A percentile compares a stretch with the other conserved stretches of the same genome.
These are phyloP conservation scores for Threskiornis aethiopicus DNA, from an alignment of 2,797 vertebrate genomes.

Conservation along the genomic window DNA sequence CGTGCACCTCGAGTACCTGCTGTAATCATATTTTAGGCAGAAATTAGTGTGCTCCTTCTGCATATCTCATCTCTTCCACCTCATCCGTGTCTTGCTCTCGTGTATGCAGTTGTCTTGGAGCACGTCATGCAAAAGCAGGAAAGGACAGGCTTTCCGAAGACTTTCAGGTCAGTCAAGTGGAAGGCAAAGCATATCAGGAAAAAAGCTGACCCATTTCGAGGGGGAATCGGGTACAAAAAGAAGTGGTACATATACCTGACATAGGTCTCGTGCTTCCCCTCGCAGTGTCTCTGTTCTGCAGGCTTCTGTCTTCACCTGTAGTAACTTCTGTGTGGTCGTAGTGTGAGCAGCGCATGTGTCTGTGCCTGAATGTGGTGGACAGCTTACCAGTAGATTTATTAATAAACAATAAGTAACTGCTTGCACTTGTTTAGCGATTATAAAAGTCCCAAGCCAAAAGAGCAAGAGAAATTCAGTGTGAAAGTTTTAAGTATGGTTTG, in stretches of 20 bases:
- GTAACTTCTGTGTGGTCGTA: background rate
- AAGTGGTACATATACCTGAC: background rate
- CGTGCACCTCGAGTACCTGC: background rate
- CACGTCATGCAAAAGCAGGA: background rate
- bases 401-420: background rate
- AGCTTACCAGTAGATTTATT: background rate
- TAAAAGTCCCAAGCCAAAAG: background rate
- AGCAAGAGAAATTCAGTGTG: background rate
- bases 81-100: rapidly evolving
- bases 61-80: background rate
- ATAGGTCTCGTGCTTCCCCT: background rate
- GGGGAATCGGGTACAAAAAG: background rate
- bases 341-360: rapidly evolving
- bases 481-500: background rate
- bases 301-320: background rate
- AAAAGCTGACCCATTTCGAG: background rate
- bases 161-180: background rate
- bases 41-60: background rate
- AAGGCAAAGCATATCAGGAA: background rate
- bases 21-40: background rate
- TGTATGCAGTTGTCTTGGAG: background rate
- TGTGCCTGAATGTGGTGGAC: background rate
- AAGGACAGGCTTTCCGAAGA: background rate
- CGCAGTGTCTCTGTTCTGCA: background rate
- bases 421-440: background rate